Percentiles rank a stretch among this genome's conserved stretches.
Evolutionary conservation across 92 coral and sea anemone genomes (phyloP).

Genomic region (Blastomussa wellsi): DNA sequence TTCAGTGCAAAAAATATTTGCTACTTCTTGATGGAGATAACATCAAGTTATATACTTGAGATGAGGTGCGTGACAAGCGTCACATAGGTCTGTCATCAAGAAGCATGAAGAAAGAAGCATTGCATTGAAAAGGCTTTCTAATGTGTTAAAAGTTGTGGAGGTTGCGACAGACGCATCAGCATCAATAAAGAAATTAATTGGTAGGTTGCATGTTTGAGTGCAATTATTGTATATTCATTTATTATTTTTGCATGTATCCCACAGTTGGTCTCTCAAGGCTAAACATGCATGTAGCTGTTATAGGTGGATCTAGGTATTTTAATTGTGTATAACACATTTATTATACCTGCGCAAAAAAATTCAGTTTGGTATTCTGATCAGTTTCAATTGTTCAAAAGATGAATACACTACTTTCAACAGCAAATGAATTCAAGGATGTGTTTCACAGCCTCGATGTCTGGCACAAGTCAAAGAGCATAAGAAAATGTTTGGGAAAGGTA

Average conservation of each 20-base stretch:
- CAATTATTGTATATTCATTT: too few species aligned
- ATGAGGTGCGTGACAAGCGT: constrained; percentile 48
- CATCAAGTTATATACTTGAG: constrained; percentile 39
- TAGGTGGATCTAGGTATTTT: too few species aligned
- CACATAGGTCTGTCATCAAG: constrained; percentile 41
- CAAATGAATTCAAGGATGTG: constrained; percentile 13
- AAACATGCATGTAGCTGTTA: too few species aligned
- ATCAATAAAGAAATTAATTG: constrained; percentile 38
- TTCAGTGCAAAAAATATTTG: constrained; percentile 40
- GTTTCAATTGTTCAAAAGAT: too few species aligned
- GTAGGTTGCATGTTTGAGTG: constrained; percentile 25
- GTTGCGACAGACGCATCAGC: constrained; percentile 53
- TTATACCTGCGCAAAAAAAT: too few species aligned
- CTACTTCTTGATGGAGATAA: constrained; percentile 47
- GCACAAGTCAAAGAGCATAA: constrained; percentile 28
- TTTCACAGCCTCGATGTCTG: constrained; percentile 33
- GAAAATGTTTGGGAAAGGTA: constrained; percentile 36
- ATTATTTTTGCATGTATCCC: too few species aligned
- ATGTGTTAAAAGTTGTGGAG: constrained; percentile 45
- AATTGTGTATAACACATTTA: too few species aligned
- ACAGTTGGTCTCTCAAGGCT: too few species aligned
- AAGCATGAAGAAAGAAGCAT: constrained; percentile 46
- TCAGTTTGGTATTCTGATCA: too few species aligned
- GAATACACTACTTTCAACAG: constrained; percentile 10
- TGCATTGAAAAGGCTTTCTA: constrained; percentile 19